Conservation (phyloP, 2,888 invertebrate species). For the Spilarctia lutea region DNA sequence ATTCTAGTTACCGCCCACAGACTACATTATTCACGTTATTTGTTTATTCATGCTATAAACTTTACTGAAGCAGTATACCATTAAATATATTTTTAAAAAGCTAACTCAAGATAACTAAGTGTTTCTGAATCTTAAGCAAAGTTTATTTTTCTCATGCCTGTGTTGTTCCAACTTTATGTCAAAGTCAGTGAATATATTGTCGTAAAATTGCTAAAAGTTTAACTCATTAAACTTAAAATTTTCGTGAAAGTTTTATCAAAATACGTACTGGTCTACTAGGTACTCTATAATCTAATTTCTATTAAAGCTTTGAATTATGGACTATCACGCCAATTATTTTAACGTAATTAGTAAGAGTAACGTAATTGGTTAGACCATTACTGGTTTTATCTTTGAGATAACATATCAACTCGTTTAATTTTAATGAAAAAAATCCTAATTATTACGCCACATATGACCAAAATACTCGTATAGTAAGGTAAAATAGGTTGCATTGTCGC, state of each 20-base stretch:
- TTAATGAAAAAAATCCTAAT: too few species aligned
- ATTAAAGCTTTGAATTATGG: too few species aligned
- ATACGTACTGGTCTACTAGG: not conserved
- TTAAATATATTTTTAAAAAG: not conserved
- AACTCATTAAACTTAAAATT: not conserved
- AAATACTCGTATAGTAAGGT: too few species aligned
- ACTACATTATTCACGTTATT: constrained; percentile 7
- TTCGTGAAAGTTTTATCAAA: not conserved
- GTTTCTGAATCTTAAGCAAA: not conserved
- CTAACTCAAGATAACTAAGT: not conserved
- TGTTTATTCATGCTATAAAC: not conserved
- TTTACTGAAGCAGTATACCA: not conserved
- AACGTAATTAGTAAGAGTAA: too few species aligned
- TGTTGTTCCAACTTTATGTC: not conserved
- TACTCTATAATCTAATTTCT: not conserved
- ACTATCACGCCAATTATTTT: too few species aligned
- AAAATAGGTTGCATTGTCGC: too few species aligned
- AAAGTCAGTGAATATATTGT: not conserved
- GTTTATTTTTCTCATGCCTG: not conserved
- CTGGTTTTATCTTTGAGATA: too few species aligned
- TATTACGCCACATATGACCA: too few species aligned
- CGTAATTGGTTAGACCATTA: too few species aligned
- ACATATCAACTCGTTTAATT: too few species aligned
- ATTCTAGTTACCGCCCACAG: constrained; percentile 8
- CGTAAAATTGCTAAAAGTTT: not conserved